Conservation (phyloP, 1,140 invertebrate genomes). For the Cataglyphis hispanica region DNA sequence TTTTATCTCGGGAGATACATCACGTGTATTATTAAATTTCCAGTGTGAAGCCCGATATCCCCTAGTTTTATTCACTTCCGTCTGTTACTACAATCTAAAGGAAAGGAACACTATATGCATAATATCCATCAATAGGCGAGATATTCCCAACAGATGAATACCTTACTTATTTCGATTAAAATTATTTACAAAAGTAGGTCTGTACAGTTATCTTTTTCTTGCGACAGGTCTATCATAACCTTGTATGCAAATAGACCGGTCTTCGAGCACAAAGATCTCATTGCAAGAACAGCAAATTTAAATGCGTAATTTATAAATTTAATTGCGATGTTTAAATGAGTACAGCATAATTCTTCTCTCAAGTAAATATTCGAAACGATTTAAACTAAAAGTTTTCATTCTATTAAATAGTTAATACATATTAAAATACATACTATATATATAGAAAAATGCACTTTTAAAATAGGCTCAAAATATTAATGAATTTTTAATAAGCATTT, state of each 20-base stretch:
- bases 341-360: conserved; percentile 54
- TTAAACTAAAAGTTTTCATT: not conserved
- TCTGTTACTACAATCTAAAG: conserved; percentile 74
- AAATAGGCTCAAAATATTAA: not conserved
- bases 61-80: conserved; percentile 67
- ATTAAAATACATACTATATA: not conserved
- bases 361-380: conserved; percentile 60
- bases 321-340: conserved; percentile 1
- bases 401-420: not conserved
- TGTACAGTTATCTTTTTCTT: conserved; percentile 75
- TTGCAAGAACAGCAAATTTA: conserved; percentile 63
- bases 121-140: conserved; percentile 80
- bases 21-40: conserved; percentile 38
- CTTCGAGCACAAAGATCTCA: conserved; percentile 74
- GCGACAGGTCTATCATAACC: conserved; percentile 78
- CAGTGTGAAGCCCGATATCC: conserved; percentile 77
- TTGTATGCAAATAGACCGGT: conserved; percentile 77
- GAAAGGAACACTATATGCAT: conserved; percentile 79
- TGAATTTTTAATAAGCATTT: not conserved
- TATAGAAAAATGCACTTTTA: conserved; percentile 5
- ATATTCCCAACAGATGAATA: conserved; percentile 77
- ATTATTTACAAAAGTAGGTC: conserved; percentile 79
- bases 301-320: too few species aligned
- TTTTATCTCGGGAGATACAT: conserved; percentile 68
- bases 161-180: conserved; percentile 75